A percentile compares a stretch with the other conserved stretches of the same genome.
These are phyloP conservation scores for Nannoperca australis DNA, from an alignment of 2,797 vertebrate genomes.

Conservation along the genomic window DNA sequence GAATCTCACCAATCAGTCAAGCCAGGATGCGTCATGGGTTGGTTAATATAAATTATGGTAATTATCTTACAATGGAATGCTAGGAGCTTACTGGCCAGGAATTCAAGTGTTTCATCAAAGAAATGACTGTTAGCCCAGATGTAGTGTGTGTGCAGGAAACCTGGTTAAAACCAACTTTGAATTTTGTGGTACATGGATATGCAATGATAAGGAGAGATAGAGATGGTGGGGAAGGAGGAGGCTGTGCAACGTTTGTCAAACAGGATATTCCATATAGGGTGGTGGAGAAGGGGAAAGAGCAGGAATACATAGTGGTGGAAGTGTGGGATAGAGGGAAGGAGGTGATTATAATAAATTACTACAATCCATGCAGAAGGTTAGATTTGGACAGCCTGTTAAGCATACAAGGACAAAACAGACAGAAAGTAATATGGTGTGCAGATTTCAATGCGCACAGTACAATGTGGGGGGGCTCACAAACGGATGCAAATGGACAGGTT, in stretches of 20 bases:
- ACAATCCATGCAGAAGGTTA: constrained; percentile 1
- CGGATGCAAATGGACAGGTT: too few species aligned
- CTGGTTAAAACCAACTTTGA: neutral
- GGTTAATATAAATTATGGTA: constrained; percentile 11
- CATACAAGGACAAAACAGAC: neutral
- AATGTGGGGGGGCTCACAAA: too few species aligned
- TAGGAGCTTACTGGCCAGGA: constrained; percentile 20
- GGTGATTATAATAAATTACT: constrained; percentile 7
- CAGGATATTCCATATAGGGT: neutral
- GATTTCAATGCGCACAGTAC: neutral
- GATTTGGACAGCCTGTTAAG: neutral
- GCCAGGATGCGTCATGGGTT: constrained; percentile 30
- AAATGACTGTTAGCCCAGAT: neutral
- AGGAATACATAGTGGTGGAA: neutral
- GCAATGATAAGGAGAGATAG: neutral
- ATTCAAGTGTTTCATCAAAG: constrained; percentile 15
- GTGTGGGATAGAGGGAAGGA: neutral
- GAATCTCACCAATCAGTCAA: constrained; percentile 6
- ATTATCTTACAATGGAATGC: constrained; percentile 23
- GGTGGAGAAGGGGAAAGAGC: neutral
- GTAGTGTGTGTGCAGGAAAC: neutral
- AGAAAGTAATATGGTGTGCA: neutral
- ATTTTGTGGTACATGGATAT: constrained; percentile 2
- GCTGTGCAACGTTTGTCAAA: neutral
- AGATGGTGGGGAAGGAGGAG: neutral